Conservation (phyloP, 1,140 invertebrate genomes). For the Paraescarpia echinospica region DNA sequence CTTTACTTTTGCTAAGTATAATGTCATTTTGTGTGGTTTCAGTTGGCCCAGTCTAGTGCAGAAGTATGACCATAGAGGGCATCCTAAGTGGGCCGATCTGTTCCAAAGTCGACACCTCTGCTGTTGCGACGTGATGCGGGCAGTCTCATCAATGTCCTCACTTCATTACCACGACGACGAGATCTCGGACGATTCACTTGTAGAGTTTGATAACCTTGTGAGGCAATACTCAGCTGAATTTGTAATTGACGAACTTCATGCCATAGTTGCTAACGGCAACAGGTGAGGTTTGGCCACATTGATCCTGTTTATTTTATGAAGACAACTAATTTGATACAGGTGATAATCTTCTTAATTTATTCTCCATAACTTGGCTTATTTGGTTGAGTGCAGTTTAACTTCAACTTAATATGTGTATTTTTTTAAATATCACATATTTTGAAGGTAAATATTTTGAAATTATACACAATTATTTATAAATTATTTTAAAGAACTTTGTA, state of each 20-base stretch:
- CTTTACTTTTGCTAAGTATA: no score
- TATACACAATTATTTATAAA: no score
- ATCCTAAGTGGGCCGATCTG: not conserved
- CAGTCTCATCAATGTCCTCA: not conserved
- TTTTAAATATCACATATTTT: no score
- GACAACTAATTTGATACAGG: no score
- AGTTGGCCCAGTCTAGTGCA: not conserved
- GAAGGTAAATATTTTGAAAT: no score
- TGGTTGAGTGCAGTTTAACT: no score
- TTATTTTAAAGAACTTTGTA: no score
- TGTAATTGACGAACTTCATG: slow-evolving; percentile 7
- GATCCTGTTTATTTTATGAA: no score
- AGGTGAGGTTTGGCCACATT: not conserved
- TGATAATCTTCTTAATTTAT: no score
- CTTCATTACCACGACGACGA: not conserved
- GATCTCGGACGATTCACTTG: not conserved
- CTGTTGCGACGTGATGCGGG: not conserved
- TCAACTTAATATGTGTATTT: no score
- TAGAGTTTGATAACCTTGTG: not conserved
- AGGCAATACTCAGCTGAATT: not conserved
- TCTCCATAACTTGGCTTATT: no score
- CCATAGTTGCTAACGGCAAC: not conserved
- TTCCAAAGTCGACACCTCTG: not conserved
- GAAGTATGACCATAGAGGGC: not conserved
- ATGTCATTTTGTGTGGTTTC: not conserved